phyloP scores from a whole-genome alignment of 2,888 invertebrate genomes.

The Phasia obesa region DNA sequence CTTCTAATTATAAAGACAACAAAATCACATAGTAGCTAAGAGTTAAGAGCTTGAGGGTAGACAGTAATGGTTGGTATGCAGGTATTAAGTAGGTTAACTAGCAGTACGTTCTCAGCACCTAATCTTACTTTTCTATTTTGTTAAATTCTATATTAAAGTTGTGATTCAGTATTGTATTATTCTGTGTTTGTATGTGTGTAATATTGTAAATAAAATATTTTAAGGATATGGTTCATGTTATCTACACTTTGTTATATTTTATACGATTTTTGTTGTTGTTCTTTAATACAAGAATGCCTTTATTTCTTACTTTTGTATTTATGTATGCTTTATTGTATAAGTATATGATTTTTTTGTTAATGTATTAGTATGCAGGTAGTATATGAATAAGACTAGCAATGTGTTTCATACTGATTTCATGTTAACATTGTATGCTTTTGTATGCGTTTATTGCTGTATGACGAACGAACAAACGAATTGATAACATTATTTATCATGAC shows the following conservation, averaged over 20 bases:
- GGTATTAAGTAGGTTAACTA: no score
- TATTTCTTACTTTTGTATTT: slow-evolving; percentile 4
- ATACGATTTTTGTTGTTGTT: slow-evolving; percentile 33
- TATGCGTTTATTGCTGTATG: slow-evolving; percentile 20
- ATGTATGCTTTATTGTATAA: neutral
- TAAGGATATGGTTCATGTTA: slow-evolving; percentile 32
- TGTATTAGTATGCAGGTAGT: slow-evolving; percentile 17
- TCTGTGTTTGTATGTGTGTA: no score
- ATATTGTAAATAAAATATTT: slow-evolving; percentile 26
- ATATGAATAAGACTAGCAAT: slow-evolving; percentile 48
- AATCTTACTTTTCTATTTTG: no score
- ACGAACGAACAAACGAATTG: slow-evolving; percentile 5
- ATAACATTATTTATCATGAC: slow-evolving; percentile 13
- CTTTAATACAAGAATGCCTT: slow-evolving; percentile 9
- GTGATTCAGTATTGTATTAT: no score
- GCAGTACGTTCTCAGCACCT: no score
- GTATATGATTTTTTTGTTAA: neutral
- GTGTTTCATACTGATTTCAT: slow-evolving; percentile 32
- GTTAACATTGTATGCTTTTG: slow-evolving; percentile 26
- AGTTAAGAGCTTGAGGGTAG: no score
- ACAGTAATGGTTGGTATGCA: no score
- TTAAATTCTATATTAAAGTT: no score
- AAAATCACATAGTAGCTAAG: no score
- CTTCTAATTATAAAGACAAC: no score
- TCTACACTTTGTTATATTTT: slow-evolving; percentile 25